Percentiles rank a stretch among this genome's conserved stretches.
Evolutionary conservation across 2,888 invertebrate genomes (phyloP).

Genomic region (Leptopilina drosophilae): DNA sequence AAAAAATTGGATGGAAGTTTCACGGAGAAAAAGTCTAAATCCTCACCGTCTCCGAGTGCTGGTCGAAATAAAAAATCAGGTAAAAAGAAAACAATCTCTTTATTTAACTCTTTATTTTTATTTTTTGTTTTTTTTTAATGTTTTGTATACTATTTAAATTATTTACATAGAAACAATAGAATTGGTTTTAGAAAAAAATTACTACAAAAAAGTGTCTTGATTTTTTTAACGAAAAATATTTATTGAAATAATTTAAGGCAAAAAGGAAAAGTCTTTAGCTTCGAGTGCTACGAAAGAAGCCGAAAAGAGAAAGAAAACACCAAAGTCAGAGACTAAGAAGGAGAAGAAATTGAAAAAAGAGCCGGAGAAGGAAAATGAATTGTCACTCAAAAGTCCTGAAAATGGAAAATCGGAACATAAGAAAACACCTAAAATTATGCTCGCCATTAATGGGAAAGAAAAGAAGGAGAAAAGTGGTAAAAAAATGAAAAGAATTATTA

Average conservation of each 20-base stretch:
- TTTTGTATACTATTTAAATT: too few species aligned
- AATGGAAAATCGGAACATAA: slow-evolving; percentile 57
- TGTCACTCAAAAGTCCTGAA: slow-evolving; percentile 48
- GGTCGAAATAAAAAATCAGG: slow-evolving; percentile 43
- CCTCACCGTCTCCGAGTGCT: slow-evolving; percentile 42
- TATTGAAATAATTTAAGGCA: neutral
- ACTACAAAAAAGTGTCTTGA: too few species aligned
- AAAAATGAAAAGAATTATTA: slow-evolving; percentile 50
- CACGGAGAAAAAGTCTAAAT: slow-evolving; percentile 38
- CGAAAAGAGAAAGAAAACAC: slow-evolving; percentile 30
- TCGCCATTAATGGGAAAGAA: slow-evolving; percentile 42
- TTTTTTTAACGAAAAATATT: slow-evolving; percentile 14
- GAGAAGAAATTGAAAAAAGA: slow-evolving; percentile 50
- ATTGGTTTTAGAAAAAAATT: too few species aligned
- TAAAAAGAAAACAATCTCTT: neutral
- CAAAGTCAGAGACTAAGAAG: slow-evolving; percentile 24
- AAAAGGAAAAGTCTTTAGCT: slow-evolving; percentile 43
- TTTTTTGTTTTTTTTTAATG: too few species aligned
- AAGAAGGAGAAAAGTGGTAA: slow-evolving; percentile 43
- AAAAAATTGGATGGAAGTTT: slow-evolving; percentile 55
- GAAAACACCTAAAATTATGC: slow-evolving; percentile 54
- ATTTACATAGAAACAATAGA: too few species aligned
- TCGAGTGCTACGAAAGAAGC: slow-evolving; percentile 34
- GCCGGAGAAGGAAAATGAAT: slow-evolving; percentile 54
- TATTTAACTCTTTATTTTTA: too few species aligned